These are phyloP conservation scores for Chloropsis hardwickii DNA, from an alignment of 2,113 vertebrate species.

Conservation along the genomic window DNA sequence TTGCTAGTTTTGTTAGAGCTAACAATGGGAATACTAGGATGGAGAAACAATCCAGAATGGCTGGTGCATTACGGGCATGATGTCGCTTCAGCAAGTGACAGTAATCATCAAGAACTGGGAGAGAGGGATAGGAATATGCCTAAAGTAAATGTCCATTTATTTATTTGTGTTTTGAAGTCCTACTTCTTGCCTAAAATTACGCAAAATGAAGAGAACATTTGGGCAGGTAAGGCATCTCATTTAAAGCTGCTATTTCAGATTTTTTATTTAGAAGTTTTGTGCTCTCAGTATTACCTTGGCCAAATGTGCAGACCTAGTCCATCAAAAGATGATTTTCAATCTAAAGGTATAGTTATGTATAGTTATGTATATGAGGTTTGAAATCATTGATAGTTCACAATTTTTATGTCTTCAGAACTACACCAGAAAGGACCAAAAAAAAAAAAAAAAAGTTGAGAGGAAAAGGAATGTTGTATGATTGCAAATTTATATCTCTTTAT, in stretches of 20 bases:
- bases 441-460: not conserved
- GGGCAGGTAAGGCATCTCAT: not conserved
- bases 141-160: not conserved
- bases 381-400: not conserved
- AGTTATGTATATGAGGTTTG: not conserved
- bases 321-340: not conserved
- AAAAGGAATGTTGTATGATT: not conserved
- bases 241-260: not conserved
- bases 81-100: not conserved
- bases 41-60: not conserved
- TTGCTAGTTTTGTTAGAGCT: not conserved
- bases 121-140: not conserved
- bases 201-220: not conserved
- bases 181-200: not conserved
- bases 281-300: not conserved
- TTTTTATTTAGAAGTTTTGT: not conserved
- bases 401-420: not conserved
- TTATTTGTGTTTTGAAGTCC: not conserved
- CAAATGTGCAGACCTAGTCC: not conserved
- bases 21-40: not conserved
- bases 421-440: not conserved
- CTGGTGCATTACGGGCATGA: not conserved
- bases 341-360: not conserved
- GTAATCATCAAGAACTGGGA: not conserved
- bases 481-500: not conserved